A percentile compares a stretch with the other conserved stretches of the same genome.
Conservation (phyloP, 2,113 vertebrate genomes). For the Bos taurus region ARS-UCD2.0 NC_037338.1:46009501-46010000, state of each 20-base stretch:
- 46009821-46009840: rapidly evolving
- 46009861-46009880: background rate
- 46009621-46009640: background rate
- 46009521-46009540: background rate
- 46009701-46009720: background rate
- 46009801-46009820: rapidly evolving
- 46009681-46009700: background rate
- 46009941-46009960: background rate
- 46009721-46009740: background rate
- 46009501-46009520: background rate
- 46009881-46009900: background rate
- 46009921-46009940: background rate
- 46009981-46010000: background rate
- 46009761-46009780: background rate
- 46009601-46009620: rapidly evolving
- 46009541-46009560: background rate
- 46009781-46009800: rapidly evolving
- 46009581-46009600: rapidly evolving
- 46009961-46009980: background rate
- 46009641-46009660: background rate
- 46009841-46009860: rapidly evolving
- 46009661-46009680: background rate
- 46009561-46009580: background rate
- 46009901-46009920: rapidly evolving
- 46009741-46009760: background rate